These are phyloP conservation scores for Choristoneura fumiferana DNA, from an alignment of 1,140 invertebrate genomes.

Conservation along the genomic window DNA sequence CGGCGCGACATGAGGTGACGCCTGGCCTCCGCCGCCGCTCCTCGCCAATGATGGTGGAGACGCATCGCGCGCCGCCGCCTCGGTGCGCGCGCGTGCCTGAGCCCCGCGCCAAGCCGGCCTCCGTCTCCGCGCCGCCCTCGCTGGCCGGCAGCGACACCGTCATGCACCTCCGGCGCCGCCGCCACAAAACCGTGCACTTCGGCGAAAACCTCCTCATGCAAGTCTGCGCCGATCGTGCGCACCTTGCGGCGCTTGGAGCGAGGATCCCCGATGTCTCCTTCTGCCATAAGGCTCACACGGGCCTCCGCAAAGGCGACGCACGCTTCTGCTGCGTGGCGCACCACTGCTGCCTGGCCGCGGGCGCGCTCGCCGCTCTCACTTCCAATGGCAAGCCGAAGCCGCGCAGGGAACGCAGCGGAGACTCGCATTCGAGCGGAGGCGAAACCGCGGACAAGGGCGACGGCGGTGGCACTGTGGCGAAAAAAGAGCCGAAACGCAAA, in stretches of 20 bases:
- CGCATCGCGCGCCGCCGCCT: constrained; percentile 72
- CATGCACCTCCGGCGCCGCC: constrained; percentile 80
- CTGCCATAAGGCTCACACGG: constrained; percentile 71
- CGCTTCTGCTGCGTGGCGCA: constrained; percentile 74
- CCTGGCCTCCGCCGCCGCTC: constrained; percentile 72
- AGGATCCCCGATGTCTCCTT: constrained; percentile 73
- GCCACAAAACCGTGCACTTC: constrained; percentile 87
- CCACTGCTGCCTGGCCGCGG: constrained; percentile 71
- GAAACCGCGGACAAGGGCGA: constrained; percentile 66
- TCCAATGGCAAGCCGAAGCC: constrained; percentile 55
- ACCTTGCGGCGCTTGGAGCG: constrained; percentile 69
- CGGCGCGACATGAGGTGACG: constrained; percentile 68
- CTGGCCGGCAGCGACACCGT: constrained; percentile 73
- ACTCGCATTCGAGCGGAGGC: constrained; percentile 70
- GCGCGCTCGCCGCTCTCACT: constrained; percentile 58
- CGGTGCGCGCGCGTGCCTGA: constrained; percentile 70
- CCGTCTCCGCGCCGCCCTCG: constrained; percentile 64
- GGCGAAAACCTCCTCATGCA: constrained; percentile 84
- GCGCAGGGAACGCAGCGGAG: constrained; percentile 58
- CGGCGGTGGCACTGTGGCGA: constrained; percentile 39
- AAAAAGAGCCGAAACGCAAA: constrained; percentile 51
- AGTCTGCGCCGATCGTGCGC: constrained; percentile 81
- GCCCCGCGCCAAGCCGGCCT: constrained; percentile 62
- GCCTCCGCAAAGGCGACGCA: constrained; percentile 61
- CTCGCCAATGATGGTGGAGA: constrained; percentile 77